Evolutionary conservation across 2,113 vertebrate genomes (phyloP).

Genomic region (Chlorodrepanis virens): DNA sequence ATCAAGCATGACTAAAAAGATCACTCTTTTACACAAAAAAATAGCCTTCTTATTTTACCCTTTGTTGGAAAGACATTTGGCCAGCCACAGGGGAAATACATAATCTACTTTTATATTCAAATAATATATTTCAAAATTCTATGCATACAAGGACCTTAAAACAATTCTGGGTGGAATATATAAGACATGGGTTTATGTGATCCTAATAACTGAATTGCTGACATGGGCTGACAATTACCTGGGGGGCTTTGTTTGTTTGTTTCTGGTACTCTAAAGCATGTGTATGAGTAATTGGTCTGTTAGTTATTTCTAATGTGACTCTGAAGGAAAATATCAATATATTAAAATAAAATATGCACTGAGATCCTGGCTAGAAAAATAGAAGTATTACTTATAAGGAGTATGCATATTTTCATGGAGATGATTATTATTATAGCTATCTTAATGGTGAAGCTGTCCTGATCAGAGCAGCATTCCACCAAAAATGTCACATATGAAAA

Average conservation of each 20-base stretch:
- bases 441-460: neutral
- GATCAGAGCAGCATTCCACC: slow-evolving; percentile 39
- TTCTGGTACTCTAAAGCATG: neutral
- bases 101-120: slow-evolving; percentile 85
- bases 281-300: neutral
- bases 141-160: slow-evolving; percentile 73
- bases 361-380: neutral
- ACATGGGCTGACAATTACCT: slow-evolving; percentile 60
- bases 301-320: neutral
- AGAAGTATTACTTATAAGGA: neutral
- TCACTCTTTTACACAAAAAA: slow-evolving; percentile 83
- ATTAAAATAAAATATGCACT: neutral
- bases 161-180: slow-evolving; percentile 72
- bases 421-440: neutral
- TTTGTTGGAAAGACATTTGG: slow-evolving; percentile 84
- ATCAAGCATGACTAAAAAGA: slow-evolving; percentile 84
- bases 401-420: neutral
- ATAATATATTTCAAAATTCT: slow-evolving; percentile 79
- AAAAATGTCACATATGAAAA: neutral
- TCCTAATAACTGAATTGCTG: slow-evolving; percentile 71
- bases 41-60: slow-evolving; percentile 82
- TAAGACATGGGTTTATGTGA: slow-evolving; percentile 60
- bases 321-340: slow-evolving; percentile 6
- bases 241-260: slow-evolving; percentile 1
- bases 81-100: slow-evolving; percentile 82